Base-by-base conservation (phyloP, 2,888 invertebrate genomes). In the Orchesellides sinensis region DNA sequence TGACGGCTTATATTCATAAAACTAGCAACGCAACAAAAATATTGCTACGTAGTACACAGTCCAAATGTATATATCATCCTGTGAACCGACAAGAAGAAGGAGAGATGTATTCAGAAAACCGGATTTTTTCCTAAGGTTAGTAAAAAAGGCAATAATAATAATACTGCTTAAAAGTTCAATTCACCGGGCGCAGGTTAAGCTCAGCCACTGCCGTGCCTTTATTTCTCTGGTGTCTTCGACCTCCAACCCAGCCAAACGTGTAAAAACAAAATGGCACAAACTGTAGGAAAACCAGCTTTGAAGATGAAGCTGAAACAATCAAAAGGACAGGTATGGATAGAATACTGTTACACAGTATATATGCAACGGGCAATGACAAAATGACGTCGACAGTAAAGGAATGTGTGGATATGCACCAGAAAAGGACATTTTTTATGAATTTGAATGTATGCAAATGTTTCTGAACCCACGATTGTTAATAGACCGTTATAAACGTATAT, bases 201-300 rank as follows among this genome's bases (percentile, higher is more conserved):
- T 40, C 14, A 45, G 25, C 12, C 54, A 56, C 35, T 29, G 77
- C 47, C 69, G 63, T 72, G 70, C 63, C 70, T 79, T 77, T 75
- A n/a, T n/a, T n/a, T n/a, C n/a, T 77, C 63, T 63, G 69, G 79
- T 79, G 79, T 79, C 79, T 79, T 63, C 79, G 79, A 79, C 79
- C 79, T 79, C 65, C 17, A 12, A n/a, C n/a, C n/a, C 45, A 23
- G 21, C 12, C 23, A 59, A 27, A 27, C 56, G 19, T 27, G 27
- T 10, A 59, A 59, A 27, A 59, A 27, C 17, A 52, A 52, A 52
- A 52, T 52, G 52, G 10, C 19, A 17, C 40, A 52, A n/a, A 40
- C n/a, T 40, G n/a, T n/a, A 59, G 25, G 56, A 59, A 59, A 59
- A 59, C 56, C 56, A 59, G 56, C 56, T 59, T 59, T 52, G 21